These are phyloP conservation scores for Hydrotaea diabolus DNA, from an alignment of 2,888 invertebrate species.

Conservation along the genomic window DNA sequence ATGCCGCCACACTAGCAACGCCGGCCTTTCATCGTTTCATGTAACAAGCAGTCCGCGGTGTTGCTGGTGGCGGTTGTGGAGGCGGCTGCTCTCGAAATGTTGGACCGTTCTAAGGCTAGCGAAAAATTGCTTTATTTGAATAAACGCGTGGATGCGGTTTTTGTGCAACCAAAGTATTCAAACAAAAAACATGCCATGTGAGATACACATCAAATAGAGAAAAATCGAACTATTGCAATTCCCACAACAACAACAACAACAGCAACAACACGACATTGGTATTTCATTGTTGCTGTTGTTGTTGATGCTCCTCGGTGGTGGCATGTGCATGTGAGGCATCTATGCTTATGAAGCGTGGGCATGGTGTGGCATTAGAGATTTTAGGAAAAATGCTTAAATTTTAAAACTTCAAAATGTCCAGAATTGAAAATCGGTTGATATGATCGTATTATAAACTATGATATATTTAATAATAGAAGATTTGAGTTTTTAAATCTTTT, in stretches of 20 bases:
- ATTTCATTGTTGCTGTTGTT: background rate
- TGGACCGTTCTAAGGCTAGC: background rate
- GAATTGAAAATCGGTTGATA: no score
- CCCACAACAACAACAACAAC: no score
- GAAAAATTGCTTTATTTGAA: slow-evolving; percentile 65
- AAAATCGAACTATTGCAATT: slow-evolving; percentile 8
- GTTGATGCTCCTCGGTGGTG: background rate
- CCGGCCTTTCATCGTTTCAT: background rate
- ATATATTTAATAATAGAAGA: no score
- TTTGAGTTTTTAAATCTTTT: no score
- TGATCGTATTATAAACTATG: no score
- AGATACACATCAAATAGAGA: background rate
- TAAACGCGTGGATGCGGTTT: slow-evolving; percentile 66
- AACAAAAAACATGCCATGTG: slow-evolving; percentile 48
- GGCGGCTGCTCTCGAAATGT: background rate
- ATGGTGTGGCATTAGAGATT: no score
- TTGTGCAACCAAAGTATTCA: slow-evolving; percentile 56
- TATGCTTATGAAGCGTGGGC: background rate
- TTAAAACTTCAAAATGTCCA: no score
- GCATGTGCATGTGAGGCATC: background rate
- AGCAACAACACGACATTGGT: no score
- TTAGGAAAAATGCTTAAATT: no score
- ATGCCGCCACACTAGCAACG: no score
- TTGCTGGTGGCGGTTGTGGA: background rate
- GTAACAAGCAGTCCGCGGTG: slow-evolving; percentile 6